A percentile compares a stretch with the other conserved stretches of the same genome.
These are phyloP conservation scores for Coelinius sp. DNA, from an alignment of 2,888 invertebrate species.

Conservation along the genomic window DNA sequence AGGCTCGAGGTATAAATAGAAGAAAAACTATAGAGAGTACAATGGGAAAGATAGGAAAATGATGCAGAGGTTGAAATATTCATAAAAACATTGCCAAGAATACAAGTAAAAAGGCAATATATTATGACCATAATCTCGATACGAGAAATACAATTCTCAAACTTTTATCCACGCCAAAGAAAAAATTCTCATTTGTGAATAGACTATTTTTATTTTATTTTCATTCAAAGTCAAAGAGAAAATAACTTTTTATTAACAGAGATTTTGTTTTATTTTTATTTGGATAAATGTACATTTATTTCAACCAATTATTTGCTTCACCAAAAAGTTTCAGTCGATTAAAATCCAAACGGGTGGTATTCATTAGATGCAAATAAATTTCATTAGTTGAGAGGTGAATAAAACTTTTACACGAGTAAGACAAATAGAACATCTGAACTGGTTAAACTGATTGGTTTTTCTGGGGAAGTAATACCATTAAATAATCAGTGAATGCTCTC, in stretches of 20 bases:
- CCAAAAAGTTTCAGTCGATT: not conserved
- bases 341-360: not conserved
- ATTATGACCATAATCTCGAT: not conserved
- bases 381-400: not conserved
- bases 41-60: not conserved
- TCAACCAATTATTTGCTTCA: not conserved
- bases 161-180: not conserved
- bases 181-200: not conserved
- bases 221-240: not conserved
- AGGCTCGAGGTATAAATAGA: not conserved
- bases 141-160: not conserved
- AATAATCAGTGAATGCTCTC: not conserved
- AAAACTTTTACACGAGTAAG: not conserved
- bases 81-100: slow-evolving; percentile 1
- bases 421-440: not conserved
- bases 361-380: slow-evolving; percentile 9
- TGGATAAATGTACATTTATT: not conserved
- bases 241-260: not conserved
- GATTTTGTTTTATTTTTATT: not conserved
- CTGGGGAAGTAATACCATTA: not conserved
- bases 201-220: not conserved
- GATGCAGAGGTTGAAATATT: not conserved
- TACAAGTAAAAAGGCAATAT: not conserved
- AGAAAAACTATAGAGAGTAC: not conserved
- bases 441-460: not conserved